A percentile compares a stretch with the other conserved stretches of the same genome.
phyloP scores from a whole-genome alignment of 2,888 invertebrate genomes.

The Orchesellides sinensis region DNA sequence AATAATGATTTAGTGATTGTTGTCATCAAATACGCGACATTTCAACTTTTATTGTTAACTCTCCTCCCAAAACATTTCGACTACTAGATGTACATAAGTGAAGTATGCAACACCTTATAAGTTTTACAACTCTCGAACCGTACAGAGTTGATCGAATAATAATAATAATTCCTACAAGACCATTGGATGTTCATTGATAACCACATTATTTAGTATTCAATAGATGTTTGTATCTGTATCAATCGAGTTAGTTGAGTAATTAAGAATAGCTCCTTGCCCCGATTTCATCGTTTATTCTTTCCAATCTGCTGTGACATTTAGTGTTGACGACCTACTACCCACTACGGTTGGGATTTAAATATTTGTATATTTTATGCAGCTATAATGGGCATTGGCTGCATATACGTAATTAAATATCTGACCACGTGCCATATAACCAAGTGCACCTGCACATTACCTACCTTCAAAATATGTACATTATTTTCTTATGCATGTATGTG shows the following conservation, averaged over 20 bases:
- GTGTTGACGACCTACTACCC: too few relatives aligned
- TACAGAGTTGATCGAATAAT: too few relatives aligned
- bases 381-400: not conserved
- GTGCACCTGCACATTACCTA: not conserved
- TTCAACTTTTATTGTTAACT: too few relatives aligned
- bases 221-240: too few relatives aligned
- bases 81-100: too few relatives aligned
- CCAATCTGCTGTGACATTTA: not conserved
- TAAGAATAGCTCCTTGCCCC: constrained; percentile 35
- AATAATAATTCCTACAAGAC: not conserved
- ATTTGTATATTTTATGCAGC: not conserved
- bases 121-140: too few relatives aligned
- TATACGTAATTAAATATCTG: constrained; percentile 20
- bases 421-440: constrained; percentile 25
- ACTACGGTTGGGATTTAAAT: not conserved
- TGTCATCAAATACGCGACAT: not conserved
- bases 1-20: constrained; percentile 20
- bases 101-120: too few relatives aligned
- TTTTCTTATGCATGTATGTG: not conserved
- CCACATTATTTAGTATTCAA: not conserved
- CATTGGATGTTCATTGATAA: not conserved
- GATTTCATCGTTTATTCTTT: constrained; percentile 12
- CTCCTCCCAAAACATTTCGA: too few relatives aligned
- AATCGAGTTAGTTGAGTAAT: constrained; percentile 2
- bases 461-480: too few relatives aligned